Evolutionary conservation across 2,888 invertebrate genomes (phyloP), one percentile per base, ranked within the genome.

Genomic region (Lasioglossum vierecki): DNA sequence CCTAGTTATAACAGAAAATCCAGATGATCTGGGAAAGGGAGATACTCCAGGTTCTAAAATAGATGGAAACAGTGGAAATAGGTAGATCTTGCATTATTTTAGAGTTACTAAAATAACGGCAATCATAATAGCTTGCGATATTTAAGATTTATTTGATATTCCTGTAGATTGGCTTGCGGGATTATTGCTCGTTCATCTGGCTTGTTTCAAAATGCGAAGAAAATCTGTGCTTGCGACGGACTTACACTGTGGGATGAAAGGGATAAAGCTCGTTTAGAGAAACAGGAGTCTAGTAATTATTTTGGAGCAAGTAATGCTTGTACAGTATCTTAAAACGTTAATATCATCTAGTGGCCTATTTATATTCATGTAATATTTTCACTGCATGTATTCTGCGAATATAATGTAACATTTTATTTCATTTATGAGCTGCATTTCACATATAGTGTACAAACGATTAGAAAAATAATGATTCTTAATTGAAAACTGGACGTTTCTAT

Each of bases 181-280:
- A 97, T 99, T 15, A 98, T 99, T 90, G 98, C 98, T 0, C 96
- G 98, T 53, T 98, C 98, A 0, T 98, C 99, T 0, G 98, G 98
- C 0, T 95, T 99, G 13, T 97, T 98, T 93, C 96, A 98, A 94
- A 99, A 99, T 94, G 96, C 97, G 1, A 99, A 99, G 93, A 96
- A 97, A 18, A 97, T 99, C 79, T 99, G 99, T 95, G 97, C 98
- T 1, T 99, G 99, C 95, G 98, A 98, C 95, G 99, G 99, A 0
- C 96, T 98, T 0, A 97, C 98, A 0, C 96, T 99, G 15, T 99
- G 99, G 99, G 98, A 99, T 93, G 99, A 99, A 95, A 95, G 96
- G 72, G 96, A 97, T 84, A 95, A 96, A 73, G 96, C 97, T 0
- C 92, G 96, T 30, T 95, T 95, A 76, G 96, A 96, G 39, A 85